Evolutionary conservation across 2,888 invertebrate species (phyloP).

Genomic region (Monopis laevigella): DNA sequence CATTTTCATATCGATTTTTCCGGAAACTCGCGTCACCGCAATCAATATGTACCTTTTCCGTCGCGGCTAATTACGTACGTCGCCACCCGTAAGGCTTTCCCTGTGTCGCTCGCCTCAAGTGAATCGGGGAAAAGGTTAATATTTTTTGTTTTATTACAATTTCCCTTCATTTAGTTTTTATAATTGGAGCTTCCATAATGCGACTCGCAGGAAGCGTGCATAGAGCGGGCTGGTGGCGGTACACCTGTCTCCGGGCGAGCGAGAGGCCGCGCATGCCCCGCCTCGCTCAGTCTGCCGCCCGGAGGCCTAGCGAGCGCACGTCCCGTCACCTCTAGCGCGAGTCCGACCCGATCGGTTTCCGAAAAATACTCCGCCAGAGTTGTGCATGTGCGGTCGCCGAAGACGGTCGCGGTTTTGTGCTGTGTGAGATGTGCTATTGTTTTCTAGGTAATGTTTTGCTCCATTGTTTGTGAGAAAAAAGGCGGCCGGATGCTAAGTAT

Average conservation of each 20-base stretch:
- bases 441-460: slow-evolving; percentile 61
- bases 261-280: slow-evolving; percentile 41
- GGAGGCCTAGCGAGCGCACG: slow-evolving; percentile 43
- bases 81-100: slow-evolving; percentile 31
- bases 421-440: slow-evolving; percentile 66
- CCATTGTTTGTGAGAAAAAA: slow-evolving; percentile 39
- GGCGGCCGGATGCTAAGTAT: slow-evolving; percentile 46
- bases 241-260: slow-evolving; percentile 65
- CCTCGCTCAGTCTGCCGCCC: slow-evolving; percentile 1
- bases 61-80: slow-evolving; percentile 55
- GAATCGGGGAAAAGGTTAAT: slow-evolving; percentile 56
- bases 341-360: slow-evolving; percentile 45
- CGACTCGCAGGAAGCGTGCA: slow-evolving; percentile 64
- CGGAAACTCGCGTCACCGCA: slow-evolving; percentile 64
- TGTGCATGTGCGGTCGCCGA: slow-evolving; percentile 68
- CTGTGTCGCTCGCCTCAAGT: slow-evolving; percentile 34
- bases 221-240: slow-evolving; percentile 39
- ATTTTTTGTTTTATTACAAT: slow-evolving; percentile 68
- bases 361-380: slow-evolving; percentile 43
- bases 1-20: slow-evolving; percentile 64
- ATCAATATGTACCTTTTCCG: slow-evolving; percentile 67
- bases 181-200: slow-evolving; percentile 64
- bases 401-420: slow-evolving; percentile 57
- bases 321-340: slow-evolving; percentile 41
- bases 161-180: slow-evolving; percentile 67